Evolutionary conservation across 2,113 vertebrate genomes (phyloP), one percentile per base, ranked within the genome.

Genomic region (Platycercus adscitus): DNA sequence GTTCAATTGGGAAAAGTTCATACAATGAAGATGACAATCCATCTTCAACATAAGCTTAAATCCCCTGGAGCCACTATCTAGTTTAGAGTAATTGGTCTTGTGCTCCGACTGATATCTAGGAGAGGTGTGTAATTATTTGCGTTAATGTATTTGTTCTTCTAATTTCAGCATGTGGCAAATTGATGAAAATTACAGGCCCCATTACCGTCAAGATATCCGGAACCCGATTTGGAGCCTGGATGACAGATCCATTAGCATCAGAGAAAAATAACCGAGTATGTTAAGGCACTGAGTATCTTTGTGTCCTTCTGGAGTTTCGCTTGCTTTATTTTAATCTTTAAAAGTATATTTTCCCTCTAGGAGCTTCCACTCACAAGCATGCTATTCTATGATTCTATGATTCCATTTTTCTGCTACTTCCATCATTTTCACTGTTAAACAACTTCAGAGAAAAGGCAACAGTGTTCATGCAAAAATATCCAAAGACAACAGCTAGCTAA

Each of bases 161-260:
- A 4, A 91, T 98, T 98, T 91, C 98, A 99, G 99, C 99, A 16
- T 99, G 99, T 96, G 99, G 99, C 31, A 99, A 99, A 98, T 70
- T 99, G 98, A 99, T 99, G 99, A 99, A 99, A 98, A 99, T 99
- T 98, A 99, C 98, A 91, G 99, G 99, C 94, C 99, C 99, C 50
- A 96, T 98, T 94, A 99, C 99, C 92, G 98, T 99, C 97, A 99
- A 99, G 98, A 99, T 98, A 90, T 99, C 99, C 33, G 99, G 99
- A 97, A 99, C 99, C 35, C 98, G 99, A 71, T 99, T 99, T 97
- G 99, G 99, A 63, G 99, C 99, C 94, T 99, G 99, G 99, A 99
- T 99, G 99, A 99, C 99, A 39, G 99, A 99, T 93, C 99, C 99
- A 35, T 95, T 99, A 82, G 98, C 99, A 82, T 98, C 99, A 33